A percentile compares a stretch with the other conserved stretches of the same genome.
Evolutionary conservation across 2,888 invertebrate species (phyloP).

Genomic region (Punctoribates punctum): DNA sequence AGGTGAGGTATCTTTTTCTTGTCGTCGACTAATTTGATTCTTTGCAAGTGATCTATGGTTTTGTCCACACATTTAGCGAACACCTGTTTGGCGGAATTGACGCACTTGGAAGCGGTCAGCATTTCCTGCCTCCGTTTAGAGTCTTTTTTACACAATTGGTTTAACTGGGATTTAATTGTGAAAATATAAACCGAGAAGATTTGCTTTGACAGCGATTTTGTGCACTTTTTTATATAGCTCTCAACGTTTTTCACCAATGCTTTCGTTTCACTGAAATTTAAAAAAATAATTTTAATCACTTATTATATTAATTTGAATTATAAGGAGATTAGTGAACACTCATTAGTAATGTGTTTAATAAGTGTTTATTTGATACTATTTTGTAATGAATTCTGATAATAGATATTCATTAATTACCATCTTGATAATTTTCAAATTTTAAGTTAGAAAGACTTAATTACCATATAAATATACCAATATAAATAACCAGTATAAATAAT

Average conservation of each 20-base stretch:
- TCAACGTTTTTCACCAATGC: neutral
- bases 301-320: neutral
- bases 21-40: slow-evolving; percentile 4
- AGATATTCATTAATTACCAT: no score
- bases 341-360: no score
- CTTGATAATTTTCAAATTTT: no score
- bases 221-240: slow-evolving; percentile 8
- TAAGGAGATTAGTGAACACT: no score
- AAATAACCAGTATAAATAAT: no score
- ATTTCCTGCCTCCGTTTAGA: neutral
- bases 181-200: slow-evolving; percentile 15
- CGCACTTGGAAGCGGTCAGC: slow-evolving; percentile 6
- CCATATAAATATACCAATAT: no score
- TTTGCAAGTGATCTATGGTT: neutral
- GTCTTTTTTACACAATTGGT: neutral
- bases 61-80: neutral
- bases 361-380: no score
- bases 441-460: no score
- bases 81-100: neutral
- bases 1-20: neutral
- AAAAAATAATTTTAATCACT: neutral
- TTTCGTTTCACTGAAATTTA: neutral
- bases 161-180: neutral
- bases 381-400: no score
- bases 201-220: slow-evolving; percentile 1